Percentiles rank a stretch among this genome's conserved stretches.
These are phyloP conservation scores for Ariopsis seemanni DNA, from an alignment of 2,113 vertebrate genomes.

Conservation along the genomic window DNA sequence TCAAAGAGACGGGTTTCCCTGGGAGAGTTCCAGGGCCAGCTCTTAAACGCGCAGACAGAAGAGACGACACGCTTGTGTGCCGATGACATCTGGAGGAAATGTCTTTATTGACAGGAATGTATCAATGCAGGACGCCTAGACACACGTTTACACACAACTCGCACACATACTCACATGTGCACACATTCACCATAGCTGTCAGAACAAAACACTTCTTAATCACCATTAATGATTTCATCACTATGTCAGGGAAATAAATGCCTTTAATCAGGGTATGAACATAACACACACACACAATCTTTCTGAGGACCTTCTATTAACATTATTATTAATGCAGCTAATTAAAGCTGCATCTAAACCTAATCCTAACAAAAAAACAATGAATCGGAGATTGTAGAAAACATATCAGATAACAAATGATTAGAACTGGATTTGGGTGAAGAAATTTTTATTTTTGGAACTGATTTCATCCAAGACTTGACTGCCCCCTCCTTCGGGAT, in stretches of 20 bases:
- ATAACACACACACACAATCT: slow-evolving; percentile 29
- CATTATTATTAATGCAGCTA: not conserved
- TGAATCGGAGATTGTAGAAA: not conserved
- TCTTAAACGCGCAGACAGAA: slow-evolving; percentile 74
- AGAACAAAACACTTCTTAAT: slow-evolving; percentile 74
- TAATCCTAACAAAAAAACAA: not conserved
- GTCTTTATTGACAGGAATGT: slow-evolving; percentile 81
- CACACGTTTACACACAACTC: slow-evolving; percentile 6
- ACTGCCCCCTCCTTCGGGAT: too few species aligned
- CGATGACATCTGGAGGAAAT: slow-evolving; percentile 83
- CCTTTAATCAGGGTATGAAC: slow-evolving; percentile 22
- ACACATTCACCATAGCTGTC: slow-evolving; percentile 66
- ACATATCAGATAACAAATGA: not conserved
- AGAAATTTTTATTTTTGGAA: not conserved
- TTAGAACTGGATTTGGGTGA: not conserved
- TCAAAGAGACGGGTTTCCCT: slow-evolving; percentile 82
- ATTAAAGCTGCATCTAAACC: not conserved
- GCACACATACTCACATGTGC: not conserved
- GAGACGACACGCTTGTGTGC: slow-evolving; percentile 77
- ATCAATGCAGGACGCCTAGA: slow-evolving; percentile 69
- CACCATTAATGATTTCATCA: slow-evolving; percentile 80
- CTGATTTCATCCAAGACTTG: not conserved
- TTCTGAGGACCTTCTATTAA: not conserved
- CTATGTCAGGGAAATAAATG: slow-evolving; percentile 62
- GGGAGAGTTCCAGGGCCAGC: slow-evolving; percentile 77